Conservation (phyloP, 2,888 invertebrate genomes). For the Agrenia bidenticulata region DNA sequence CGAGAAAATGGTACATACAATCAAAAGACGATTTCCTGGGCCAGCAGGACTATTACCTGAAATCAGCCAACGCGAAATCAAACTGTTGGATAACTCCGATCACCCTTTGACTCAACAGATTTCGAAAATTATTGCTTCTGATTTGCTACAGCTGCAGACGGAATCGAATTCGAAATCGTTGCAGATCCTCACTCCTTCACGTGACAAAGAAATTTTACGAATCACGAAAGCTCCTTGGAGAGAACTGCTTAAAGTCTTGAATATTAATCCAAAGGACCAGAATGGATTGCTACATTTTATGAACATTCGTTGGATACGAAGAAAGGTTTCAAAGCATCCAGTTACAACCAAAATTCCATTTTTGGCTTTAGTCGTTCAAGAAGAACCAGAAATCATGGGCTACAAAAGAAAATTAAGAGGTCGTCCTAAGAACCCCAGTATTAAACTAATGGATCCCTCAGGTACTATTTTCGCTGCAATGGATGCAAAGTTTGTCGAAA, state of each 20-base stretch:
- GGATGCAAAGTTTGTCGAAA: constrained; percentile 28
- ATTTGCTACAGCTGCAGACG: background rate
- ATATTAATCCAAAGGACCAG: constrained; percentile 19
- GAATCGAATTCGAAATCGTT: background rate
- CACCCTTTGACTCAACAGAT: constrained; percentile 29
- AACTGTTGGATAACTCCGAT: constrained; percentile 18
- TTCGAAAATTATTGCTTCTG: constrained; percentile 22
- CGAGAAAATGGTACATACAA: background rate
- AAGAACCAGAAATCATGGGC: constrained; percentile 20
- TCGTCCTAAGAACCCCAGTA: constrained; percentile 25
- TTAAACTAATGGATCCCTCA: constrained; percentile 33
- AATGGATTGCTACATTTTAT: constrained; percentile 22
- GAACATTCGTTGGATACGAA: constrained; percentile 23
- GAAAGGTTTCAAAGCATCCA: constrained; percentile 8
- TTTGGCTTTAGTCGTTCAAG: constrained; percentile 29
- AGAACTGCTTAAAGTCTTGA: constrained; percentile 19
- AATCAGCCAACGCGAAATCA: constrained; percentile 21
- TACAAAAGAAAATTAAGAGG: constrained; percentile 4
- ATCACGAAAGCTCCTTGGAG: constrained; percentile 35
- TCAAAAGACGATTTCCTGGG: constrained; percentile 43
- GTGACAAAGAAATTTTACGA: background rate
- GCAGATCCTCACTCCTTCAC: background rate
- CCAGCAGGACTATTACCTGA: constrained; percentile 46
- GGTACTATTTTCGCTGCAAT: constrained; percentile 39
- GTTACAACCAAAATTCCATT: constrained; percentile 34